Evolutionary conservation across 92 coral and sea anemone species (phyloP), one percentile per base, ranked within the genome.

Genomic region (Pocillopora grandis): DNA sequence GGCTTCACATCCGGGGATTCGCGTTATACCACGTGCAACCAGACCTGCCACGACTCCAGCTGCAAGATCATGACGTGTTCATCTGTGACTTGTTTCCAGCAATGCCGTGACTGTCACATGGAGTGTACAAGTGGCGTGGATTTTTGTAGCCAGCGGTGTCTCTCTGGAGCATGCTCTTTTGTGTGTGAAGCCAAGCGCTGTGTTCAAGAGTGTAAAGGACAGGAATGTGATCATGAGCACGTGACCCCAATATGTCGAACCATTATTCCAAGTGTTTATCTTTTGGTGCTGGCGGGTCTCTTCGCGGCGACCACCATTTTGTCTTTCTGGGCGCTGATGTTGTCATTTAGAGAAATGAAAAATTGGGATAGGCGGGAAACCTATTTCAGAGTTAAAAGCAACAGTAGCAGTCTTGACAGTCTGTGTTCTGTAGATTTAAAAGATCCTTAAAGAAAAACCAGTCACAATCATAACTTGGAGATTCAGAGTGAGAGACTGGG

Each of bases 41-140:
- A 94, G 69, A 77, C 76, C 88, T 92, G 95, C 62, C 81, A 70
- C 6, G 79, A 74, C 67, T 71, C 66, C 33, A 61, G 88, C 0
- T 94, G 98, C 63, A 77, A 84, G 63, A 76, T 58, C 67, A 85
- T 94, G 10, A 80, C 79, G 11, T 94, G 98, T 66, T 85, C 92
- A 80, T 76, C 93, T 31, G 89, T 81, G 79, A 85, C 79, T 36
- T 94, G 98, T 62, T 66, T 84, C 77, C 98, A 94, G 81, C 85
- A 89, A 72, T 94, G 98, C 60, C 93, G 85, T 84, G 91, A 91
- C 79, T 96, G 98, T 87, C 85, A 90, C 33, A 96, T 96, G 98
- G 88, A 85, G 71, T 96, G 98, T 66, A 88, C 95, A 18, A 73
- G 90, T 60, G 89, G 87, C 65, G 98, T 94, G 72, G 89, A 79